Evolutionary conservation across 2,797 vertebrate genomes (phyloP), one percentile per base, ranked within the genome.

Genomic region (Chromis chromis): DNA sequence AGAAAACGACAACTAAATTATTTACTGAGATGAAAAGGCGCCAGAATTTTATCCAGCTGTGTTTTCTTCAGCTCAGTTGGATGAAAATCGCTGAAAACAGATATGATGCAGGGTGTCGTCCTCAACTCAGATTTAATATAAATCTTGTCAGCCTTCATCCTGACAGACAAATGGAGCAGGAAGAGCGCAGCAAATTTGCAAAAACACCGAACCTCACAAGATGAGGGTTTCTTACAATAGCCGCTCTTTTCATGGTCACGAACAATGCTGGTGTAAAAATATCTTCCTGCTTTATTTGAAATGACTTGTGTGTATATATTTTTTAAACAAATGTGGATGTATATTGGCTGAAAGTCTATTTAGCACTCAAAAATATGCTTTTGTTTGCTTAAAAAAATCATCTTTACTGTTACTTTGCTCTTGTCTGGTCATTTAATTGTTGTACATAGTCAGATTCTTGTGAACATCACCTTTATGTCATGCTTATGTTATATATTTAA

Each of bases 1-100:
- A 75, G 94, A 95, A 16, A 87, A 53, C 2, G 88, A 84, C 0
- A 31, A 42, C 33, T 91, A 27, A 83, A 25, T 31, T 27, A 42
- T n/a, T 57, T 28, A 16, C 1, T n/a, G 36, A 31, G 19, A 10
- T 12, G 33, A 0, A 74, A 53, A 3, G 16, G 12, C 31, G 49
- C 50, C 61, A 54, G 14, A 27, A 52, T 44, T 46, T 14, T 0
- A 10, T 28, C 44, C 16, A 11, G 1, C 10, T 27, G 6, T 48
- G 7, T 48, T 53, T 64, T 65, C 19, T 28, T 44, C 22, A 52
- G 25, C 24, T 33, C 60, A 19, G 22, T 3, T 65, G 11, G 24
- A 36, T 22, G n/a, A 28, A 69, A 50, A 21, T 4, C 44, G 55
- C 6, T 36, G 1, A 52, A 46, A 60, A 21, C 22, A 60, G 36